Base-by-base conservation (phyloP, 2,113 vertebrate genomes). In the Phoxinus phoxinus region DNA sequence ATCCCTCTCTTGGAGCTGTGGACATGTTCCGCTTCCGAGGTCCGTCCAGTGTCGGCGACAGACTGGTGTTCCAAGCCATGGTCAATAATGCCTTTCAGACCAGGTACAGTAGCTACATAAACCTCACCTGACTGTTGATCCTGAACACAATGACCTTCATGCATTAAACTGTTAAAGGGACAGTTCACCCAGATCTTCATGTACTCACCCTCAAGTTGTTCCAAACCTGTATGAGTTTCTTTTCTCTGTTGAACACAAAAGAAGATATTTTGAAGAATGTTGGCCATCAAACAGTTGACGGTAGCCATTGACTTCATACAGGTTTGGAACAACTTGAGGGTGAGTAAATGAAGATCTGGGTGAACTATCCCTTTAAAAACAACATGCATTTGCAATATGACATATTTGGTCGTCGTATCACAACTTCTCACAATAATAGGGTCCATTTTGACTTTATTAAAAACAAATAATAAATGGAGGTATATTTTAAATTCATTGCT, bases 11-110 rank as follows among this genome's bases (percentile, higher is more conserved):
- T 89, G 95, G 93, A 87, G 91, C 94, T 87, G 98, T 99, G 0
- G 98, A 99, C 93, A 99, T 99, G 98, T 99, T 99, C 92, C 97
- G 97, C 90, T 99, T 99, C 59, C 95, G 97, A 12, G 98, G 96
- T 19, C 98, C 97, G 0, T 99, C 97, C 0, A 96, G 97, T 37
- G 96, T 99, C 0, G 98, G 98, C 2, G 97, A 99, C 89, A 95
- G 96, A 44, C 93, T 99, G 88, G 95, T 97, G 15, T 93, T 99
- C 87, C 98, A 98, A 92, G 96, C 98, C 89, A 99, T 99, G 0
- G 97, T 99, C 77, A 99, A 99, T 94, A 99, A 99, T 0, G 48
- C 96, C 83, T 99, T 98, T 92, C 98, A 97, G 86, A 94, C 97
- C 87, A 98, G 97, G 97, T 97, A 90, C 85, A 51, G 10, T 13